Evolutionary conservation across 2,797 vertebrate genomes (phyloP).

Genomic region (Cygnus olor): DNA sequence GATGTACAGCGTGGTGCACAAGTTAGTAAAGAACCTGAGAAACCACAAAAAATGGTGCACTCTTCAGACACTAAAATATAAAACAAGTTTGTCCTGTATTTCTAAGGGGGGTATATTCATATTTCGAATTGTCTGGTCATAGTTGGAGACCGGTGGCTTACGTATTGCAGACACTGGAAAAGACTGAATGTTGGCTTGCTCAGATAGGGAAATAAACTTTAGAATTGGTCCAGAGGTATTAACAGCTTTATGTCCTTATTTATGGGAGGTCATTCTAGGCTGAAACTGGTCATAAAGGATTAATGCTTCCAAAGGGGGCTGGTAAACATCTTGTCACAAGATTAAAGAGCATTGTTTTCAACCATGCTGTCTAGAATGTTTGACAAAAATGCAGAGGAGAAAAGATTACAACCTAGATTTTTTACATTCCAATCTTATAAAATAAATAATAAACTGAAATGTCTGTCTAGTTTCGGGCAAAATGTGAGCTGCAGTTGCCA

Average conservation of each 20-base stretch:
- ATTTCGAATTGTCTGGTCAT: neutral
- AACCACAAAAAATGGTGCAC: neutral
- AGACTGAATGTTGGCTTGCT: neutral
- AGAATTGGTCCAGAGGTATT: conserved; percentile 2
- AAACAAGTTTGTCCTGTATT: neutral
- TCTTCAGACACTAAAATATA: neutral
- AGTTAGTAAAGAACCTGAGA: neutral
- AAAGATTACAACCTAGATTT: neutral
- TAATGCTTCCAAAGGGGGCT: neutral
- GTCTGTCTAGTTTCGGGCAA: neutral
- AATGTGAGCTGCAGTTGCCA: neutral
- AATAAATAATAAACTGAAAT: neutral
- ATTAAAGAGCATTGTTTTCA: conserved; percentile 15
- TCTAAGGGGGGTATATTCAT: neutral
- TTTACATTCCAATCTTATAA: neutral
- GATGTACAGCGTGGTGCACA: accelerated
- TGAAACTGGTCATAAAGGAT: neutral
- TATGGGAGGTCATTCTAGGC: conserved; percentile 21
- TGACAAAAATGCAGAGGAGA: conserved; percentile 10
- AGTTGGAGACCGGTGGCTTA: conserved; percentile 1
- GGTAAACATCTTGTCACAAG: conserved; percentile 14
- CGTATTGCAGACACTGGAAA: neutral
- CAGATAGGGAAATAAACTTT: neutral
- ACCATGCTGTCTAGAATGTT: neutral
- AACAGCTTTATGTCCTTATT: conserved; percentile 12